These are phyloP conservation scores for Clarias gariepinus DNA, from an alignment of 2,113 vertebrate genomes.

Conservation along the genomic window DNA sequence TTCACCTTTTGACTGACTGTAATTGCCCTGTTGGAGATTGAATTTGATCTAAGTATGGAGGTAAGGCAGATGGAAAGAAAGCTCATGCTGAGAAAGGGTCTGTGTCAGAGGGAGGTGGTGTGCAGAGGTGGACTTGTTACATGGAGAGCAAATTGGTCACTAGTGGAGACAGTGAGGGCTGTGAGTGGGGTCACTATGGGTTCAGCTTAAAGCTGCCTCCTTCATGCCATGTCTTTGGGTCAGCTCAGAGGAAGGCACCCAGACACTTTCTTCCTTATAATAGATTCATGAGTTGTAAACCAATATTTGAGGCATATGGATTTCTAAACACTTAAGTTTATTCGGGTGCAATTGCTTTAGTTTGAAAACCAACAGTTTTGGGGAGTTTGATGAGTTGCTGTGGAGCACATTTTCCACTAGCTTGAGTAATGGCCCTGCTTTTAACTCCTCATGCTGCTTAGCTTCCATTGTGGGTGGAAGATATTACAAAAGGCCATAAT, in stretches of 20 bases:
- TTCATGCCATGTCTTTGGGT: constrained; percentile 36
- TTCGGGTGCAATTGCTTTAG: constrained; percentile 13
- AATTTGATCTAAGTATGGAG: constrained; percentile 44
- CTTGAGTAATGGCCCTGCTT: constrained; percentile 29
- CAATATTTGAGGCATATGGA: not conserved
- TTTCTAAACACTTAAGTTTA: constrained; percentile 10
- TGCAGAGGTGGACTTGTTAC: constrained; percentile 14
- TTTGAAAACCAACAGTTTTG: not conserved
- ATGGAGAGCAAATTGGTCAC: constrained; percentile 39
- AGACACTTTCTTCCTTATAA: not conserved
- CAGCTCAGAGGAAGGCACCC: not conserved
- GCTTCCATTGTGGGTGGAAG: constrained; percentile 43
- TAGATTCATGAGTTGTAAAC: not conserved
- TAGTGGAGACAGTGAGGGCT: constrained; percentile 20
- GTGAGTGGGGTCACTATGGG: constrained; percentile 13
- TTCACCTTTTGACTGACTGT: constrained; percentile 41
- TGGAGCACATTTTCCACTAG: constrained; percentile 12
- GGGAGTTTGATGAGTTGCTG: constrained; percentile 9
- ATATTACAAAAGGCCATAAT: constrained; percentile 39
- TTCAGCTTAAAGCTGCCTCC: constrained; percentile 20
- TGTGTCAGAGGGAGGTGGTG: constrained; percentile 13
- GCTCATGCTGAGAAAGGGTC: constrained; percentile 28
- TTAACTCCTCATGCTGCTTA: constrained; percentile 29
- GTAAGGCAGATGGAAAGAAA: constrained; percentile 11
- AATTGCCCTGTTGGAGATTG: constrained; percentile 47